A percentile compares a stretch with the other conserved stretches of the same genome.
Evolutionary conservation across 1,140 invertebrate genomes (phyloP).

Genomic region (Saxidomus purpurata): DNA sequence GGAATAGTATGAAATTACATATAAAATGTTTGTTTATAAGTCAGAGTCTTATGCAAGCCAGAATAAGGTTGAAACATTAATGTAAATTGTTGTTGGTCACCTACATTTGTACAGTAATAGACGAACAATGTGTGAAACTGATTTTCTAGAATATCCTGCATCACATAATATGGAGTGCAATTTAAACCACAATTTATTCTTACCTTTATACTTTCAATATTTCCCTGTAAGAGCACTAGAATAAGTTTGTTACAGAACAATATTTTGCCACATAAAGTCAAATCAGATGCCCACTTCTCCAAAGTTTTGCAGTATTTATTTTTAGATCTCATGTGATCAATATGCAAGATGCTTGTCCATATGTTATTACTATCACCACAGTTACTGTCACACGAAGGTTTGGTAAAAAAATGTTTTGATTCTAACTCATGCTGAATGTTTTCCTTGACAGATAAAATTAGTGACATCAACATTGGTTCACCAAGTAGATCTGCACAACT

Average conservation of each 20-base stretch:
- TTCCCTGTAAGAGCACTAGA: constrained; percentile 59
- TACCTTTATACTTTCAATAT: constrained; percentile 60
- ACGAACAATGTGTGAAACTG: no score
- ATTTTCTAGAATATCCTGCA: no score
- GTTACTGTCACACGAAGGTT: background rate
- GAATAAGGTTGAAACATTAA: no score
- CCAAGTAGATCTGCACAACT: background rate
- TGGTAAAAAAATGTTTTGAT: background rate
- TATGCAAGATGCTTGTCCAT: constrained; percentile 51
- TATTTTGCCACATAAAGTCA: constrained; percentile 56
- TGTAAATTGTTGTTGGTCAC: no score
- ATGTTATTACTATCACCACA: background rate
- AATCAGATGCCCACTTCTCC: constrained; percentile 63
- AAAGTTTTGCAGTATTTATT: constrained; percentile 68
- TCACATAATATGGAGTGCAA: no score
- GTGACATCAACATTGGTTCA: constrained; percentile 48
- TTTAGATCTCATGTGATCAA: constrained; percentile 70
- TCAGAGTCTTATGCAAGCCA: no score
- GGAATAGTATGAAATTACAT: no score
- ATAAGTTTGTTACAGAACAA: constrained; percentile 65
- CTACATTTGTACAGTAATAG: no score
- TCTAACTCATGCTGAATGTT: constrained; percentile 1
- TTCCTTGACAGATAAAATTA: constrained; percentile 21
- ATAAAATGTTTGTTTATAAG: no score
- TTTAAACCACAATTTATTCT: no score